Base-by-base conservation (phyloP, 2,113 vertebrate genomes). In the Burhinus bistriatus region DNA sequence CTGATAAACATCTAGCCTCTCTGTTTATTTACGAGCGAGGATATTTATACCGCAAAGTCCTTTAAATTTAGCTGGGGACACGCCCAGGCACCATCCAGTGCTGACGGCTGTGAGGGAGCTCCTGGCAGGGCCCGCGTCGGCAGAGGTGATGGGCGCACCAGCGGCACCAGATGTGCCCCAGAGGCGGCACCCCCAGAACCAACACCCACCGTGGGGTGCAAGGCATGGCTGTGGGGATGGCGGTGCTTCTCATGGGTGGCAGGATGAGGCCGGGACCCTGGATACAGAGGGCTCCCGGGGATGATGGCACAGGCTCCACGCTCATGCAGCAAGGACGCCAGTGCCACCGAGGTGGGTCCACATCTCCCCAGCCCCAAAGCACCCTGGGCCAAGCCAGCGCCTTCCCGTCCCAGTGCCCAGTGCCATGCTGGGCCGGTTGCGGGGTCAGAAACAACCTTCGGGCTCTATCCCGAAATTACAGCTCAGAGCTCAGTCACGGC, bases 61-160 rank as follows among this genome's bases (percentile, higher is more conserved):
- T 96, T 96, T 90, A 95, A 96, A 97, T 95, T 94, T 92, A 97
- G 95, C 95, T 55, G 88, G 59, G 66, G 93, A 94, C 96, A 97
- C 96, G 83, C 96, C 96, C 95, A 93, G 81, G 61, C 93, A 85
- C 47, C 84, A 89, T 84, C 52, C 95, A 96, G 87, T 1, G 27
- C 81, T 72, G 84, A 42, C 3, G 1, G 77, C 72, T 0, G 0
- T 9, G 11, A 9, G 22, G 82, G 49, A 91, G 34, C 47, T 95
- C 62, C 70, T 2, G 0, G 69, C 11, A 10, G 54, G 62, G 69
- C 34, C 30, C 1, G 11, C 3, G 8, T 2, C 12, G 18, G 36
- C 62, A 21, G 5, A 0, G 21, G 36, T 25, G 2, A 18, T 13
- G 70, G 20, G 18, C 40, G 22, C n/a, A 25, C 6, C 42, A 27